Percentiles rank a stretch among this genome's conserved stretches.
Conservation (phyloP, 2,888 invertebrate genomes). For the Girardia tigrina region DNA sequence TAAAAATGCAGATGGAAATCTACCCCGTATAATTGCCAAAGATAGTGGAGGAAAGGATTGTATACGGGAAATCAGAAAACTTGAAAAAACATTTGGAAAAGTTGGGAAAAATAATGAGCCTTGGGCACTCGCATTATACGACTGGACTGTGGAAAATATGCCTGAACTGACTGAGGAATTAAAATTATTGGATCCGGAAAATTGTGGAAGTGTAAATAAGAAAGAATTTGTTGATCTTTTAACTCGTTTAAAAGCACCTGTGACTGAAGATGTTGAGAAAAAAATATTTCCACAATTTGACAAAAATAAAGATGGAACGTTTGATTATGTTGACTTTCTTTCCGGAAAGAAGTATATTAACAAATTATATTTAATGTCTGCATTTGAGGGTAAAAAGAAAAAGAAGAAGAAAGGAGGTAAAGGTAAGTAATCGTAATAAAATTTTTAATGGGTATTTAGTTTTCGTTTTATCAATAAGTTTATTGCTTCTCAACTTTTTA, state of each 20-base stretch:
- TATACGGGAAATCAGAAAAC: conserved; percentile 48
- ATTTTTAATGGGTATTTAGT: too few relatives aligned
- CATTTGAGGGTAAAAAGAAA: conserved; percentile 49
- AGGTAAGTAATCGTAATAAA: too few relatives aligned
- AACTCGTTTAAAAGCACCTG: conserved; percentile 38
- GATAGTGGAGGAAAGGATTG: conserved; percentile 48
- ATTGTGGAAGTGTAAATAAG: conserved; percentile 41
- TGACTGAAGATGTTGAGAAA: conserved; percentile 43
- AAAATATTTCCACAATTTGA: conserved; percentile 42
- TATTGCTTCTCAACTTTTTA: too few relatives aligned
- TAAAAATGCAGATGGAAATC: conserved; percentile 48
- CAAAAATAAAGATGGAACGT: conserved; percentile 42
- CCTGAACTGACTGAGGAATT: conserved; percentile 40
- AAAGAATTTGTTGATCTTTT: conserved; percentile 42
- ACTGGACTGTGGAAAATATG: conserved; percentile 40
- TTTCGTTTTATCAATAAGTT: not conserved
- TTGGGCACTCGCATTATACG: conserved; percentile 46
- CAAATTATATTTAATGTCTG: conserved; percentile 47
- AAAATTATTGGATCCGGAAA: conserved; percentile 44
- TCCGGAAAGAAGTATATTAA: conserved; percentile 49
- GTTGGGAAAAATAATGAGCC: conserved; percentile 45
- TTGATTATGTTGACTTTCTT: conserved; percentile 48
- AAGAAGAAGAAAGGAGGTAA: conserved; percentile 42
- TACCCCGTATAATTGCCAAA: conserved; percentile 46
- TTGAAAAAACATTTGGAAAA: conserved; percentile 48